Evolutionary conservation across 2,113 vertebrate genomes (phyloP).

Genomic region (Vidua chalybeata): DNA sequence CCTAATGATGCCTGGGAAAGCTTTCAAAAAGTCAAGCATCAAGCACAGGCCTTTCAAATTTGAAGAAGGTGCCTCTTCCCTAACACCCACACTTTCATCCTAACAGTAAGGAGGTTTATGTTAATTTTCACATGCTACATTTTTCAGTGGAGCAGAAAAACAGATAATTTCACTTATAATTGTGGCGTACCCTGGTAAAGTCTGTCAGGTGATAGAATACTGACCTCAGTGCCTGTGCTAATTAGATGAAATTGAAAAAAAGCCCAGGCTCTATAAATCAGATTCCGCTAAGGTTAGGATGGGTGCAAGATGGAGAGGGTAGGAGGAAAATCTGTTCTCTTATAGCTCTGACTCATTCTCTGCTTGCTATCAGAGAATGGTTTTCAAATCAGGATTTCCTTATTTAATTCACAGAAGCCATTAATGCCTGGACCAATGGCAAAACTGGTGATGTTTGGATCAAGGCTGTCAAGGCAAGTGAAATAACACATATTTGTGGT

Average conservation of each 20-base stretch:
- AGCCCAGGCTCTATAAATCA: neutral
- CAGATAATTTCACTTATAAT: conserved; percentile 32
- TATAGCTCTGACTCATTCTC: conserved; percentile 19
- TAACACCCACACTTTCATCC: neutral
- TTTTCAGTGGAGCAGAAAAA: conserved; percentile 29
- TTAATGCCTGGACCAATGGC: neutral
- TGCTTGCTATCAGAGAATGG: conserved; percentile 7
- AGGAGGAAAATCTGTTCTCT: conserved; percentile 40
- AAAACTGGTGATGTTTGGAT: neutral
- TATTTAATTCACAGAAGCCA: conserved; percentile 10
- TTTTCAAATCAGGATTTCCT: neutral
- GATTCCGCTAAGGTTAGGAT: neutral
- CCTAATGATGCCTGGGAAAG: neutral
- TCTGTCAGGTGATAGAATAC: conserved; percentile 35
- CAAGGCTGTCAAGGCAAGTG: neutral
- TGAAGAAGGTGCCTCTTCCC: neutral
- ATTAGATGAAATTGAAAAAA: conserved; percentile 34
- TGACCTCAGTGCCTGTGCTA: conserved; percentile 12
- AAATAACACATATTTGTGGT: neutral
- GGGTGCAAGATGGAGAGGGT: neutral
- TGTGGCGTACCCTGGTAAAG: neutral
- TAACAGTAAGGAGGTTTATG: neutral
- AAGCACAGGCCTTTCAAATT: neutral
- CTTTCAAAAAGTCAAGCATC: neutral
- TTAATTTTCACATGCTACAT: conserved; percentile 26